Conservation (phyloP, 2,888 invertebrate species). For the Anodontia alba region DNA sequence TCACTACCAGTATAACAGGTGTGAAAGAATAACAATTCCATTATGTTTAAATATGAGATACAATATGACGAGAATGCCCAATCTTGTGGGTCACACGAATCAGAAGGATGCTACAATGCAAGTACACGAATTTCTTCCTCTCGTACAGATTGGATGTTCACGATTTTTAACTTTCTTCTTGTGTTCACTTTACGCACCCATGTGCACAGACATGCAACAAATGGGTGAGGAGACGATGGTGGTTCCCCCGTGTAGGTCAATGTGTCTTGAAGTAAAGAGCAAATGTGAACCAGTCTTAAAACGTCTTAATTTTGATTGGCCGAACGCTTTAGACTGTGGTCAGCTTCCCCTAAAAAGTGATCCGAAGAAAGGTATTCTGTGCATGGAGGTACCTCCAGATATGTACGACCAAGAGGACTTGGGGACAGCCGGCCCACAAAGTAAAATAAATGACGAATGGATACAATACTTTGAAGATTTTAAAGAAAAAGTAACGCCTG, state of each 20-base stretch:
- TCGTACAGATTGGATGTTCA: slow-evolving; percentile 93
- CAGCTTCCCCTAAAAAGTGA: slow-evolving; percentile 89
- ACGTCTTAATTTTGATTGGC: slow-evolving; percentile 89
- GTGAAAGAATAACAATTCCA: slow-evolving; percentile 92
- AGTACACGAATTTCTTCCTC: slow-evolving; percentile 90
- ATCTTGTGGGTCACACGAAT: slow-evolving; percentile 92
- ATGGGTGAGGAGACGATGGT: slow-evolving; percentile 89
- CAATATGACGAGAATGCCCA: slow-evolving; percentile 95
- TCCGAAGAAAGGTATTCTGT: slow-evolving; percentile 87
- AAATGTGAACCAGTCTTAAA: slow-evolving; percentile 88
- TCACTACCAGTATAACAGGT: slow-evolving; percentile 83
- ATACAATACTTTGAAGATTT: slow-evolving; percentile 63
- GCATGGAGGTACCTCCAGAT: slow-evolving; percentile 89
- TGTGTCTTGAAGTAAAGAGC: slow-evolving; percentile 89
- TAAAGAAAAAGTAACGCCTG: slow-evolving; percentile 33
- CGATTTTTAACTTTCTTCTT: slow-evolving; percentile 93
- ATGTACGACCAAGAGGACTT: slow-evolving; percentile 63
- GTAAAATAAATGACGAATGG: slow-evolving; percentile 64
- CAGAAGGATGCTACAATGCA: slow-evolving; percentile 93
- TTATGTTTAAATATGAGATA: slow-evolving; percentile 93
- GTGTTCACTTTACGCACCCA: slow-evolving; percentile 95
- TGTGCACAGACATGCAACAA: slow-evolving; percentile 91
- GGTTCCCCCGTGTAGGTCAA: slow-evolving; percentile 93
- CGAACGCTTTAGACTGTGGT: slow-evolving; percentile 91
- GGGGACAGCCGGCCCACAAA: slow-evolving; percentile 62